Percentiles rank a stretch among this genome's conserved stretches.
phyloP scores from a whole-genome alignment of 30 jellyfish, hydroid and myxozoan species.

The Turritopsis dohrnii region DNA sequence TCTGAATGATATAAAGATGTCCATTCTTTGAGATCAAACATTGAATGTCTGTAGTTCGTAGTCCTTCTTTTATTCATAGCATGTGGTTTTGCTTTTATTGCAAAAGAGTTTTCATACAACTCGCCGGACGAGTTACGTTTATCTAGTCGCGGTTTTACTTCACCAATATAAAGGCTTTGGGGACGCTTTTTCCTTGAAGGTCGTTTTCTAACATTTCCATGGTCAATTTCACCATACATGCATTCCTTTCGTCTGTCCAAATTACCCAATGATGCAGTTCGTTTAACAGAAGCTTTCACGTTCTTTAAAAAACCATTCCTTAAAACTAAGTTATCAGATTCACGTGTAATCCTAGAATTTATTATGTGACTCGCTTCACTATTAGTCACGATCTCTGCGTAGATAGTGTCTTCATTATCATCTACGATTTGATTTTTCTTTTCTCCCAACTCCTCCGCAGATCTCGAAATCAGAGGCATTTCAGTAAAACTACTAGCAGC shows the following conservation, averaged over 20 bases:
- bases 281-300: background rate
- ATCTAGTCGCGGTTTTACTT: background rate
- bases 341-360: constrained; percentile 73
- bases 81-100: background rate
- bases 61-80: background rate
- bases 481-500: background rate
- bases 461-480: background rate
- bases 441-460: constrained; percentile 15
- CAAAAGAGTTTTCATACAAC: constrained; percentile 4
- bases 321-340: constrained; percentile 80
- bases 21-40: background rate
- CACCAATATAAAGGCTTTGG: background rate
- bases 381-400: constrained; percentile 69
- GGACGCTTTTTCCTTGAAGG: background rate
- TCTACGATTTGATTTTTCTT: background rate
- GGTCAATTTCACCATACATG: constrained; percentile 1
- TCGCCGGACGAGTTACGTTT: constrained; percentile 3
- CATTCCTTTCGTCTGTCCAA: background rate
- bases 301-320: constrained; percentile 34
- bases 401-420: constrained; percentile 44
- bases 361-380: constrained; percentile 52
- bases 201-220: background rate
- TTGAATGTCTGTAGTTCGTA: background rate
- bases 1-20: background rate
- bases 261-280: constrained; percentile 3